Conservation (phyloP, 1,140 invertebrate species). For the Conopomorpha cramerella region DNA sequence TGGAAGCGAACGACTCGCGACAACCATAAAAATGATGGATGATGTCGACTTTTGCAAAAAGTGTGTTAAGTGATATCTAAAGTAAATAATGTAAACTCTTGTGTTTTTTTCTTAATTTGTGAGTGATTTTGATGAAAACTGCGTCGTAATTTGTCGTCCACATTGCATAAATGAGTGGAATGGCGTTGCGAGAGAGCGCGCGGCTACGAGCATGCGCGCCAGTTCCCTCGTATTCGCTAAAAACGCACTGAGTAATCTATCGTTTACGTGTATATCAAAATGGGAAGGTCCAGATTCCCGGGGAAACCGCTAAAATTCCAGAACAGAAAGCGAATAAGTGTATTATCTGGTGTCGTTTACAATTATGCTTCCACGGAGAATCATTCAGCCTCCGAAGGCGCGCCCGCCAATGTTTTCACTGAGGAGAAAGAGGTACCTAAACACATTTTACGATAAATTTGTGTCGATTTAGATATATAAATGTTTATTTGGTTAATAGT, state of each 20-base stretch:
- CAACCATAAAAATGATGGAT: constrained; percentile 57
- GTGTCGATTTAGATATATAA: no score
- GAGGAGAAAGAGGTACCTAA: constrained; percentile 57
- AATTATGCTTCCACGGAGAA: constrained; percentile 47
- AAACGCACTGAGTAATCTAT: constrained; percentile 55
- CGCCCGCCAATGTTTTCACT: constrained; percentile 42
- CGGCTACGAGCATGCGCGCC: constrained; percentile 60
- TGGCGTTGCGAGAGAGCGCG: constrained; percentile 53
- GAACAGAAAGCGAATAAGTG: constrained; percentile 80
- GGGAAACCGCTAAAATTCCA: constrained; percentile 83
- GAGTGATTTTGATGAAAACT: constrained; percentile 47
- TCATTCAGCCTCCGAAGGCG: constrained; percentile 44
- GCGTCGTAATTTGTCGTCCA: constrained; percentile 59
- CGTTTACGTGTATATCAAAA: constrained; percentile 57
- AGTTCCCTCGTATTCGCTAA: constrained; percentile 52
- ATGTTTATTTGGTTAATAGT: no score
- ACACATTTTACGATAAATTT: no score
- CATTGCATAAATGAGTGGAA: constrained; percentile 60
- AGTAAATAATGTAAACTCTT: constrained; percentile 52
- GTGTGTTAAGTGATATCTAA: constrained; percentile 44
- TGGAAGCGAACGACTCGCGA: constrained; percentile 52
- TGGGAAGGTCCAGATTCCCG: constrained; percentile 75
- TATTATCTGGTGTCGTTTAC: constrained; percentile 62
- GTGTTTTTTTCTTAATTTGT: constrained; percentile 46
- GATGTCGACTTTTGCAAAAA: constrained; percentile 52